Conservation (phyloP, 2,888 invertebrate species). For the Tipula lateralis region DNA sequence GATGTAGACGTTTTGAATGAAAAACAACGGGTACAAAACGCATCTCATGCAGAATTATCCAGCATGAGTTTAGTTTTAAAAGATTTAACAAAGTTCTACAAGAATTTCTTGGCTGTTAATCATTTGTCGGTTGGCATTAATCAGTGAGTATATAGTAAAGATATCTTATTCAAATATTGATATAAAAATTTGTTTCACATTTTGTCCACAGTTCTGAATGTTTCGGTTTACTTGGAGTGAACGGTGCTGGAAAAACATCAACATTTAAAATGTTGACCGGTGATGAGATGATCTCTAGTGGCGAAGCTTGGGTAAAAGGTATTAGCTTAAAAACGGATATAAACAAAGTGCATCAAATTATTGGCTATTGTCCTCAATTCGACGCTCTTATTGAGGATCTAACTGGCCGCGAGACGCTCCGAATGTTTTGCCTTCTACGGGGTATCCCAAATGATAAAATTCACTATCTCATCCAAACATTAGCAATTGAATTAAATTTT, state of each 20-base stretch:
- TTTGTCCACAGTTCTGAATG: conserved; percentile 63
- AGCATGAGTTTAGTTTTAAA: conserved; percentile 54
- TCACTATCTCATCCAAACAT: conserved; percentile 43
- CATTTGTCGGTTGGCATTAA: conserved; percentile 53
- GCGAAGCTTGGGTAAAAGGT: conserved; percentile 63
- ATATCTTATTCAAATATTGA: background rate
- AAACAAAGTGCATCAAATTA: conserved; percentile 54
- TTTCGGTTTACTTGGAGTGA: conserved; percentile 72
- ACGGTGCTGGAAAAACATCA: conserved; percentile 77
- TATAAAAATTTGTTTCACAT: too few species aligned
- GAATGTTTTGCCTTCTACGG: conserved; percentile 58
- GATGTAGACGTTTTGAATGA: conserved; percentile 54
- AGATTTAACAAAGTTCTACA: conserved; percentile 65
- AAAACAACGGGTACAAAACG: conserved; percentile 50
- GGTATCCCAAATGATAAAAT: conserved; percentile 51
- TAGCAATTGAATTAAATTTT: conserved; percentile 56
- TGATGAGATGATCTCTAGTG: conserved; percentile 62
- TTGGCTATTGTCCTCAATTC: conserved; percentile 64
- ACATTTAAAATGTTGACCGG: conserved; percentile 84
- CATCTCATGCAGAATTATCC: conserved; percentile 45
- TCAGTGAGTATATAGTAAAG: conserved; percentile 29
- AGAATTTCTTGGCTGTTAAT: conserved; percentile 65
- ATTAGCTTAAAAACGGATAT: conserved; percentile 52
- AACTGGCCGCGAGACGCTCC: conserved; percentile 62
- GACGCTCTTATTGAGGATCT: conserved; percentile 61